phyloP scores from a whole-genome alignment of 2,797 vertebrate genomes.

The Muraenolepis orangiensis region DNA sequence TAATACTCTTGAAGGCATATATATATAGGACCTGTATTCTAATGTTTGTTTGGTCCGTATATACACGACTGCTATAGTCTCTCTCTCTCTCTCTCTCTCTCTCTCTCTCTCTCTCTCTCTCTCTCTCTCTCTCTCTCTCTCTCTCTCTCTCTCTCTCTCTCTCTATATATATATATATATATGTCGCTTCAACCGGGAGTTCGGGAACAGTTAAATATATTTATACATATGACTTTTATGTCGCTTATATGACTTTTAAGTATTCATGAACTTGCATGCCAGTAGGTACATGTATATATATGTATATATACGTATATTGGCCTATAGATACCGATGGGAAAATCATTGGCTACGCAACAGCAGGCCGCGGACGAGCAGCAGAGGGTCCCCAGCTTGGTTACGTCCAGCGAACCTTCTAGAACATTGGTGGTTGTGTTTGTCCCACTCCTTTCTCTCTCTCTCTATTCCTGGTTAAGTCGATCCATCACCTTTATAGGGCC shows the following conservation, averaged over 20 bases:
- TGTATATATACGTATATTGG: too few relatives aligned
- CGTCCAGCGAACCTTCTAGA: slow-evolving; percentile 55
- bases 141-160: too few relatives aligned
- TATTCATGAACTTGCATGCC: background rate
- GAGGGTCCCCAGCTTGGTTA: slow-evolving; percentile 56
- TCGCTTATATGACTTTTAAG: background rate
- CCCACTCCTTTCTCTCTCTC: slow-evolving; percentile 22
- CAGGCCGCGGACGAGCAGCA: slow-evolving; percentile 38
- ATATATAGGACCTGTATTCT: background rate
- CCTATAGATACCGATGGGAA: too few relatives aligned
- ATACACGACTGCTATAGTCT: too few relatives aligned
- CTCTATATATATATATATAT: too few relatives aligned
- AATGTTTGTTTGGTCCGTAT: too few relatives aligned
- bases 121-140: too few relatives aligned
- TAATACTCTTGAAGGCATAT: too few relatives aligned
- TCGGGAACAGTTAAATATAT: background rate
- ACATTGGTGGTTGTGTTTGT: slow-evolving; percentile 27
- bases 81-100: too few relatives aligned
- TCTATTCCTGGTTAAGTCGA: slow-evolving; percentile 66
- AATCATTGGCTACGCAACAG: slow-evolving; percentile 24
- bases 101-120: too few relatives aligned
- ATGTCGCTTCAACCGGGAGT: background rate
- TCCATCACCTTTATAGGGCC: slow-evolving; percentile 70
- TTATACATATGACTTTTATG: background rate
- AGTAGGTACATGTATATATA: too few relatives aligned